phyloP scores from a whole-genome alignment of 35 echinoderm and acorn worm genomes.

The Strongylocentrotus purpuratus region DNA sequence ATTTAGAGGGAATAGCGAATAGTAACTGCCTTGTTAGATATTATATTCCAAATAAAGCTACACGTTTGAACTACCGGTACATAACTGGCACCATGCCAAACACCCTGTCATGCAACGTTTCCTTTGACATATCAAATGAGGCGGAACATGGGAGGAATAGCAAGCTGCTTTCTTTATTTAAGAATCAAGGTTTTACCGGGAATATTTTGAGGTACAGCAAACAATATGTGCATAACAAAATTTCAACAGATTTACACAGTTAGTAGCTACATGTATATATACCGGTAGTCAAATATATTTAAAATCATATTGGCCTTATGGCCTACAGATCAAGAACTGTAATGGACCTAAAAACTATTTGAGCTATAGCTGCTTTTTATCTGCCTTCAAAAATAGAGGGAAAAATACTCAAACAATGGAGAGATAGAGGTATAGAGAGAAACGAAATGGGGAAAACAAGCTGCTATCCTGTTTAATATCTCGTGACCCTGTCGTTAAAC shows the following conservation, averaged over 20 bases:
- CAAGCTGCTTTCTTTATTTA: background rate
- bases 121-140: background rate
- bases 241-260: no score
- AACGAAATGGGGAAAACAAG: background rate
- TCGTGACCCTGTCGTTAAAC: background rate
- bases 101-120: background rate
- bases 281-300: background rate
- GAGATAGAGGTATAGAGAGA: background rate
- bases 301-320: background rate
- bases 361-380: background rate
- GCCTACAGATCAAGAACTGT: background rate
- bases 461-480: background rate
- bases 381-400: background rate
- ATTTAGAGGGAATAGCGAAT: no score
- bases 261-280: background rate
- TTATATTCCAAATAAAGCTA: no score
- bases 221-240: no score
- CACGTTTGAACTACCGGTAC: no score
- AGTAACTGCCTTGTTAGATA: no score
- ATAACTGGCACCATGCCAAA: background rate
- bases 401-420: background rate
- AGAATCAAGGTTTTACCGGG: background rate
- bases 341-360: background rate
- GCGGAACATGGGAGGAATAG: background rate
- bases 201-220: no score